Base-by-base conservation (phyloP, 1,140 invertebrate genomes). In the Centruroides vittatus region DNA sequence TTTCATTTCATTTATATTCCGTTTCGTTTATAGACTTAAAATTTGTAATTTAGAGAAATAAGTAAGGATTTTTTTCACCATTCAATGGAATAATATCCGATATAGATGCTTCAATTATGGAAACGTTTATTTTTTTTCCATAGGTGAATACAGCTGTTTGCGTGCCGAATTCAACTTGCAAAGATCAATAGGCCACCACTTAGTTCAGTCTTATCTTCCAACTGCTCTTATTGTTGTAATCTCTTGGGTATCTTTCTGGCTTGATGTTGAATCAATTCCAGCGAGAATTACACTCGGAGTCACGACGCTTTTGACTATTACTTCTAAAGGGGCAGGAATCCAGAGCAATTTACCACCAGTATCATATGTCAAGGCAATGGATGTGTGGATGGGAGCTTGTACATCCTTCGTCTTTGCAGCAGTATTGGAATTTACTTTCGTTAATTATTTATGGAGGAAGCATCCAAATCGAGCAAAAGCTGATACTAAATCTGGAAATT, bases 331-430 rank as follows among this genome's bases (percentile, higher is more conserved):
- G 65, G 36, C 68, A 72, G 78, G 76, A 59, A 78, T 79, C 55
- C 78, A 79, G 64, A 74, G 74, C 59, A 76, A 74, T 49, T 66
- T 79, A 6, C 78, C 78, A 0, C 76, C 78, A 65, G 76, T 79
- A 8, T 61, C 59, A 7, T 64, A 64, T 5, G 87, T 91, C 23
- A 90, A 90, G 75, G 87, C 88, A 0, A 88, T 88, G 61, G 88
- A 91, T 73, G 85, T 89, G 59, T 89, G 89, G 86, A 89, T 89
- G 69, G 74, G 90, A n/a, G 86, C 84, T 0, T 90, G 88, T 69
- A 86, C 83, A 1, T 81, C 83, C 60, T 89, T 91, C 68, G 86
- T 91, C 51, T 91, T 91, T 70, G 83, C 86, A 13, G 87, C 87
- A 6, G 79, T 93, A 70, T 83, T 90, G 1, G 88, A 92, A 67